Evolutionary conservation across 2,888 invertebrate species (phyloP).

Genomic region (Galerucella pusilla): DNA sequence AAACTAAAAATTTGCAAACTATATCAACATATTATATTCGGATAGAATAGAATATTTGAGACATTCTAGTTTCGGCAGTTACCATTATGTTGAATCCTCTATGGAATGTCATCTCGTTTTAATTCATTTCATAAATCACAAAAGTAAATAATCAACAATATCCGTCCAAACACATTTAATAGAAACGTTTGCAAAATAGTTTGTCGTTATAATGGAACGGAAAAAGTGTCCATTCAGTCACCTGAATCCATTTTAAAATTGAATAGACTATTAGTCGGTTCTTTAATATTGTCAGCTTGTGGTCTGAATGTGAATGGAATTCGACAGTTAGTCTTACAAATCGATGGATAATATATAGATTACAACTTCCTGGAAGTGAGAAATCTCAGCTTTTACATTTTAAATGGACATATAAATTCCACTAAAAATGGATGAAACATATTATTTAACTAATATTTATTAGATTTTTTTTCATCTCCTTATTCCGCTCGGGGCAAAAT

Average conservation of each 20-base stretch:
- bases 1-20: no score
- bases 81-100: not conserved
- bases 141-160: not conserved
- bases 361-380: conserved; percentile 6
- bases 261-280: conserved; percentile 8
- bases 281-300: conserved; percentile 10
- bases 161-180: not conserved
- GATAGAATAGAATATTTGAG: no score
- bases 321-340: conserved; percentile 16
- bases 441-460: no score
- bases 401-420: conserved; percentile 38
- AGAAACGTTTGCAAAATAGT: not conserved
- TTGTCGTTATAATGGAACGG: not conserved
- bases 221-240: conserved; percentile 1
- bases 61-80: no score
- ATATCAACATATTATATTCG: no score
- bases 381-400: conserved; percentile 3
- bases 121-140: not conserved
- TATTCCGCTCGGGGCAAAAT: no score
- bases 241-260: conserved; percentile 12
- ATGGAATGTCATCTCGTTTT: not conserved
- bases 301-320: conserved; percentile 10
- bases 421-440: conserved; percentile 6
- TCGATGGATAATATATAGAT: conserved; percentile 9
- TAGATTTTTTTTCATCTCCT: no score